Evolutionary conservation across 1,140 invertebrate genomes (phyloP).

Genomic region (Pararge aegeria): DNA sequence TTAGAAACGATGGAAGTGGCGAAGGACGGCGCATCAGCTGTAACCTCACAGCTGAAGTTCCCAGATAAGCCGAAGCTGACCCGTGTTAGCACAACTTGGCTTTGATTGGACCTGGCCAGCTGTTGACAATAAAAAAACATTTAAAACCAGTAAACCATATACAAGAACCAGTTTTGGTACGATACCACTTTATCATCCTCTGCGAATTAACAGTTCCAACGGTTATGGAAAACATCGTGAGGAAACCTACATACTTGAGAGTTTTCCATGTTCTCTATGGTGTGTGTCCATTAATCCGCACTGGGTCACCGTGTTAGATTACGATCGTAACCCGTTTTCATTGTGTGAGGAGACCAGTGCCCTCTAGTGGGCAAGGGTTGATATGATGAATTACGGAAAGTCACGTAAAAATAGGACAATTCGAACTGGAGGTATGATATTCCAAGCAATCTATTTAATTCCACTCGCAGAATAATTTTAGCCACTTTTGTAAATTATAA

Average conservation of each 20-base stretch:
- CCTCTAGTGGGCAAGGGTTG: too few species aligned
- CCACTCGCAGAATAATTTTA: not conserved
- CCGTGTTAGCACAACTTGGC: slow-evolving; percentile 82
- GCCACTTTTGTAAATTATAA: slow-evolving; percentile 4
- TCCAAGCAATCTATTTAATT: not conserved
- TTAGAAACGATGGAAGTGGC: slow-evolving; percentile 80
- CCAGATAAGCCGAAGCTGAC: slow-evolving; percentile 84
- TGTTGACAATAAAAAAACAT: slow-evolving; percentile 59
- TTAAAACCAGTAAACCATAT: not conserved
- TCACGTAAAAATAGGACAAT: not conserved
- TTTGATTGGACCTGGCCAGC: slow-evolving; percentile 83
- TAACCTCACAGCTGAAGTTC: slow-evolving; percentile 87
- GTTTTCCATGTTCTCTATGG: too few species aligned
- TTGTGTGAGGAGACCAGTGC: too few species aligned
- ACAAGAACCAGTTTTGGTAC: too few species aligned
- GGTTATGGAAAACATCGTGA: too few species aligned
- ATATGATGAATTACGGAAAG: too few species aligned
- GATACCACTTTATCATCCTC: too few species aligned
- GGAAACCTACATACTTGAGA: too few species aligned
- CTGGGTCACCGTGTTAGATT: too few species aligned
- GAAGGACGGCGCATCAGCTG: slow-evolving; percentile 85
- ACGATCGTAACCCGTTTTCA: too few species aligned
- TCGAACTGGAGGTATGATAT: not conserved
- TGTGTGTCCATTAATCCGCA: too few species aligned
- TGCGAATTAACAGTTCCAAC: too few species aligned